Evolutionary conservation across 2,888 invertebrate genomes (phyloP).

Genomic region (Agonum fuliginosum): DNA sequence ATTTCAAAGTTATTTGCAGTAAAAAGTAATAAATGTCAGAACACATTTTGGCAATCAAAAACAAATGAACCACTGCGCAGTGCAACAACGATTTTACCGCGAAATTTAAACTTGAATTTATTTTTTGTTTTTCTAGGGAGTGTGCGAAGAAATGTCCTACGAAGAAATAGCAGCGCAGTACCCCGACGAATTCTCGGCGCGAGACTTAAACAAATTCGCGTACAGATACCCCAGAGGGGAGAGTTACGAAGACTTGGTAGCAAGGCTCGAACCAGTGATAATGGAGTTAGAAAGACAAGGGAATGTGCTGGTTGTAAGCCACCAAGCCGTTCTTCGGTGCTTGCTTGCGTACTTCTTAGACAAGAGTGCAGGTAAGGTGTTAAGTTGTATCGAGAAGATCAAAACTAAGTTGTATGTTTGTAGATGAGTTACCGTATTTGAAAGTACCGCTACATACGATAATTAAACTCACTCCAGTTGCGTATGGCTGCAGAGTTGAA

Average conservation of each 20-base stretch:
- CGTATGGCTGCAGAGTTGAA: conserved; percentile 98
- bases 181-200: conserved; percentile 95
- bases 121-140: conserved; percentile 84
- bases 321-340: conserved; percentile 97
- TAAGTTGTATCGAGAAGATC: not conserved
- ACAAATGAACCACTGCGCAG: too few relatives aligned
- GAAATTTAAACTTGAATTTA: too few relatives aligned
- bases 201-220: conserved; percentile 98
- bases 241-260: conserved; percentile 98
- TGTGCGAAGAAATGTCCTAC: conserved; percentile 99
- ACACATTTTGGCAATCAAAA: too few relatives aligned
- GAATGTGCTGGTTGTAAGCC: conserved; percentile 96
- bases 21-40: too few relatives aligned
- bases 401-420: conserved; percentile 63
- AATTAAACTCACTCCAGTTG: conserved; percentile 97
- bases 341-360: conserved; percentile 98
- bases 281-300: conserved; percentile 99
- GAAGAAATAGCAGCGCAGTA: conserved; percentile 95
- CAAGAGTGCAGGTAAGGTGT: conserved; percentile 87
- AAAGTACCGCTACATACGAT: conserved; percentile 95
- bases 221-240: conserved; percentile 93
- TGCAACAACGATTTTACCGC: not conserved
- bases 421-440: conserved; percentile 92
- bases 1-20: too few relatives aligned
- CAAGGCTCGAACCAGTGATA: conserved; percentile 97